Conservation (phyloP, 2,888 invertebrate species). For the Thysanoteuthis rhombus region DNA sequence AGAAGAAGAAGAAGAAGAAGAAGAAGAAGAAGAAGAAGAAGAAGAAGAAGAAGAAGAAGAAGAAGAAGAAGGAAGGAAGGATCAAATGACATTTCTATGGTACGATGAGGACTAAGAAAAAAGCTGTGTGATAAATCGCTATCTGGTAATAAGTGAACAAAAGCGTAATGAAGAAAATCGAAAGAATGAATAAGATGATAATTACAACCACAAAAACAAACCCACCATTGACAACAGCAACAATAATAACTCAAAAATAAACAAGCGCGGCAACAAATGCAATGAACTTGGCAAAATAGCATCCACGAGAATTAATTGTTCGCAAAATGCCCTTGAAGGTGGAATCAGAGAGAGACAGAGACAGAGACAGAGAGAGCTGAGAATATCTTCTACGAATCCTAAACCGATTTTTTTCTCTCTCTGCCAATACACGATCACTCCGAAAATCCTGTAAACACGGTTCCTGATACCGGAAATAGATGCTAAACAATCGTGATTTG, state of each 20-base stretch:
- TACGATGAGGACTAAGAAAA: background rate
- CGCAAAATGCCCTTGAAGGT: slow-evolving; percentile 12
- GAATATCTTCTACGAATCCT: background rate
- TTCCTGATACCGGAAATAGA: slow-evolving; percentile 12
- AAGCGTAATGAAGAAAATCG: background rate
- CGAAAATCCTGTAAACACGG: background rate
- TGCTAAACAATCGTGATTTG: slow-evolving; percentile 12
- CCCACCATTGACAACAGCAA: background rate
- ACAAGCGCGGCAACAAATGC: background rate
- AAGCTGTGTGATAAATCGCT: background rate
- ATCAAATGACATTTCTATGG: background rate
- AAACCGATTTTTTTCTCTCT: background rate
- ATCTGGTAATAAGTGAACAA: background rate
- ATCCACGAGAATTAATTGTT: background rate
- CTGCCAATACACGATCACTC: background rate
- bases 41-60: background rate
- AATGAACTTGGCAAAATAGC: background rate
- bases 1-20: background rate
- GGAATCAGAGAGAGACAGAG: background rate
- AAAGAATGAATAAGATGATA: background rate
- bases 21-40: background rate
- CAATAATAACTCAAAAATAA: background rate
- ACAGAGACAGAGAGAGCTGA: background rate
- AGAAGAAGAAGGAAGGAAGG: background rate
- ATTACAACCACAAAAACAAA: background rate